Conservation (phyloP, 2,113 vertebrate species). For the Tympanuchus pallidicinctus region DNA sequence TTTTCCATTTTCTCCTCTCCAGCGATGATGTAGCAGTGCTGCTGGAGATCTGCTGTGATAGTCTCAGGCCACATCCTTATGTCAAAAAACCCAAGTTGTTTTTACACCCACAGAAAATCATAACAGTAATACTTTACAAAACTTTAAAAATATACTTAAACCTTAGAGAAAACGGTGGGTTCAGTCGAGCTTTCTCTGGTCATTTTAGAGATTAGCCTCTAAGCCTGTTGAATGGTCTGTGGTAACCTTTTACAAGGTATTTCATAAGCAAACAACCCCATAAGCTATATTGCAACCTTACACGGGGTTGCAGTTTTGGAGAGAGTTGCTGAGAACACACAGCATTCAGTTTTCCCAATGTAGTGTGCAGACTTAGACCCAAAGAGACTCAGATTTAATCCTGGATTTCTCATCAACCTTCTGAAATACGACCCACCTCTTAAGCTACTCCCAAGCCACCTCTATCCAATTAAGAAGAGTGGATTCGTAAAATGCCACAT, state of each 20-base stretch:
- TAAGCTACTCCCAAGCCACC: conserved; percentile 44
- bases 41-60: neutral
- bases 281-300: conserved; percentile 7
- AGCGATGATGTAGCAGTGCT: neutral
- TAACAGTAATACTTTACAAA: neutral
- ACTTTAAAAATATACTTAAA: conserved; percentile 8
- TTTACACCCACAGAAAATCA: neutral
- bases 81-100: neutral
- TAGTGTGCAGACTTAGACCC: neutral
- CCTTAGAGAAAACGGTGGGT: conserved; percentile 28
- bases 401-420: conserved; percentile 32
- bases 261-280: conserved; percentile 38
- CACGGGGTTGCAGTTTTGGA: neutral
- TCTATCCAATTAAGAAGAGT: conserved; percentile 67
- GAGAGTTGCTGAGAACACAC: neutral
- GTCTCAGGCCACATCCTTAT: neutral
- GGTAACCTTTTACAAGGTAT: conserved; percentile 65
- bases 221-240: conserved; percentile 35
- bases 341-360: neutral
- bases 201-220: conserved; percentile 44
- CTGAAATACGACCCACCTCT: conserved; percentile 66
- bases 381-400: conserved; percentile 19
- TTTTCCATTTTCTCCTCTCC: neutral
- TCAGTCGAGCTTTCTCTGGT: rapidly evolving
- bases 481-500: conserved; percentile 73